phyloP scores from a whole-genome alignment of 2,888 invertebrate species.

The Embidobia sp. region DNA sequence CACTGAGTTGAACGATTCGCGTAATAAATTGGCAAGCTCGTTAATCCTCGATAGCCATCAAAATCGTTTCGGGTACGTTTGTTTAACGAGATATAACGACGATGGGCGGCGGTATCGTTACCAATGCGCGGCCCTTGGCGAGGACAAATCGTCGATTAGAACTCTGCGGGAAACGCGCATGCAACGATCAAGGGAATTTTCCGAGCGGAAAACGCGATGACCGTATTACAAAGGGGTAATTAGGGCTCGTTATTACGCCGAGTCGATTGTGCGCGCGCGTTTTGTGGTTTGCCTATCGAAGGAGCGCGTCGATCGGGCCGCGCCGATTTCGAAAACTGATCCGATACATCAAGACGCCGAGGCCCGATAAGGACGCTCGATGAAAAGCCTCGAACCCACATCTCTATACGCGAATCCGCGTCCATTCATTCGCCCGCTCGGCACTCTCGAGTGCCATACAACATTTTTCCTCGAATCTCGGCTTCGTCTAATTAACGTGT shows the following conservation, averaged over 20 bases:
- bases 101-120: conserved; percentile 26
- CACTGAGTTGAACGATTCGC: conserved; percentile 44
- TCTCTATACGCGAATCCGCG: conserved; percentile 13
- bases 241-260: conserved; percentile 55
- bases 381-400: conserved; percentile 25
- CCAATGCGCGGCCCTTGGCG: conserved; percentile 25
- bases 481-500: conserved; percentile 57
- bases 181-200: conserved; percentile 51
- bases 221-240: conserved; percentile 62
- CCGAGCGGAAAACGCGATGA: conserved; percentile 56
- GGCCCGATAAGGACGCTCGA: conserved; percentile 15
- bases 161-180: conserved; percentile 38
- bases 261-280: conserved; percentile 44
- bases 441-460: conserved; percentile 37
- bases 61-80: conserved; percentile 54
- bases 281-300: conserved; percentile 47
- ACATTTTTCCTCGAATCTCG: conserved; percentile 49
- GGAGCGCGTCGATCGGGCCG: conserved; percentile 27
- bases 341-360: conserved; percentile 68
- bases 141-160: conserved; percentile 61
- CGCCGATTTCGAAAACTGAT: conserved; percentile 68
- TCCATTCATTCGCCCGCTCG: conserved; percentile 24
- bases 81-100: conserved; percentile 39
- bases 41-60: conserved; percentile 60
- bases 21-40: conserved; percentile 59